Evolutionary conservation across 2,113 vertebrate genomes (phyloP), one percentile per base, ranked within the genome.

Genomic region (Alosa alosa): DNA sequence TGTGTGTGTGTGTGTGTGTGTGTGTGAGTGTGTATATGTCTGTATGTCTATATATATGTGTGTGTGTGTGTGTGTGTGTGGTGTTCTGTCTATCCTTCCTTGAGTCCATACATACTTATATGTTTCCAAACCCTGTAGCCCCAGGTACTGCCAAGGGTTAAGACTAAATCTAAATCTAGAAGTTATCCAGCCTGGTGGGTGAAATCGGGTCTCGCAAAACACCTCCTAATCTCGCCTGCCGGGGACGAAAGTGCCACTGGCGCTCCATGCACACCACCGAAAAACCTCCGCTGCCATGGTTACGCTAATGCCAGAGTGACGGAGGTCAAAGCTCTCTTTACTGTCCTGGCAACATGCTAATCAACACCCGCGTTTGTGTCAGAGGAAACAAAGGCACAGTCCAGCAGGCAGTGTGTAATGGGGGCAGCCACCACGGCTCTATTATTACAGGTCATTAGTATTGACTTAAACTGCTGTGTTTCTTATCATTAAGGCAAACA

Each of bases 371-470:
- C 75, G 86, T 68, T 50, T 84, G 86, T 39, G 72, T 78, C 72
- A 84, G 83, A 84, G 83, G 86, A 91, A 82, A 84, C 82, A 87
- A 82, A 83, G n/a, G 64, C 52, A 36, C 60, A 20, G 17, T 57
- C 22, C 10, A 25, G 86, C 88, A 81, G 82, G 49, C 46, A 10
- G 84, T 64, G 57, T 46, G 39, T 45, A 64, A 84, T 82, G 78
- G 52, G 83, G 81, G 81, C 17, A 41, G 46, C 86, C 75, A 49
- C 45, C 44, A n/a, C 45, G 6, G 84, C 84, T 86, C 88, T 91
- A 11, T 90, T 85, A 91, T 91, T 93, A 89, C 89, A 68, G 84
- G 82, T 92, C 86, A 90, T 93, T 93, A 92, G 88, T 81, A 64
- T 83, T 72, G 83, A 86, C 86, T 86, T 89, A 87, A 86, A 82